Percentiles rank a stretch among this genome's conserved stretches.
Evolutionary conservation across 2,888 invertebrate species (phyloP).

Genomic region (Tortricodes alternella): DNA sequence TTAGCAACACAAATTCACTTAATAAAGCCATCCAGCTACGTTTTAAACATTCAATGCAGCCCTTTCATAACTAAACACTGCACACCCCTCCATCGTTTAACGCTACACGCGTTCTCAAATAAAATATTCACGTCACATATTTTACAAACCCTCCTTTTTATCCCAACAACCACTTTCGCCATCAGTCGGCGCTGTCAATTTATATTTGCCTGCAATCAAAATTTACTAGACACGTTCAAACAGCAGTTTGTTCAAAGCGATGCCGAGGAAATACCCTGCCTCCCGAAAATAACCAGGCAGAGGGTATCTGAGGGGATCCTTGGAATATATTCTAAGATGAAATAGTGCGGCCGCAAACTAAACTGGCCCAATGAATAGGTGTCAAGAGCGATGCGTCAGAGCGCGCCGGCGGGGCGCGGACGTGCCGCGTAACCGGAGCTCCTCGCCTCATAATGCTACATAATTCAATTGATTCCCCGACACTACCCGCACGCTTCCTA

Average conservation of each 20-base stretch:
- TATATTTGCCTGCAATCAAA: conserved; percentile 76
- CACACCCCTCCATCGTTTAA: conserved; percentile 47
- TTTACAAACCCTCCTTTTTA: conserved; percentile 57
- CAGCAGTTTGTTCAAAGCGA: conserved; percentile 47
- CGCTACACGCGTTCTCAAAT: conserved; percentile 48
- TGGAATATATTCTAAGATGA: conserved; percentile 37
- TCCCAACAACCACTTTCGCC: conserved; percentile 73
- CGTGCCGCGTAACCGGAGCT: conserved; percentile 76
- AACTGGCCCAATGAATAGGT: conserved; percentile 74
- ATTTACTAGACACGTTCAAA: conserved; percentile 53
- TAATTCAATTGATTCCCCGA: conserved; percentile 82
- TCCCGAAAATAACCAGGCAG: conserved; percentile 33
- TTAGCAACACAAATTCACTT: background rate
- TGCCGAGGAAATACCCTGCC: conserved; percentile 39
- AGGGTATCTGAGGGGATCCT: conserved; percentile 41
- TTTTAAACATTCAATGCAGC: conserved; percentile 25
- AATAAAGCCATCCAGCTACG: conserved; percentile 14
- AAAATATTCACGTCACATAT: conserved; percentile 75
- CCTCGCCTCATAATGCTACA: conserved; percentile 76
- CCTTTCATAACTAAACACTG: conserved; percentile 36
- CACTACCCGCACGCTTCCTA: conserved; percentile 78
- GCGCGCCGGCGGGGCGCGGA: conserved; percentile 50
- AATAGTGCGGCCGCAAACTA: conserved; percentile 47
- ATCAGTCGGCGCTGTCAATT: conserved; percentile 68
- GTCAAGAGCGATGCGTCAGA: conserved; percentile 76